Conservation (phyloP, 2,113 vertebrate species). For the Corydoras maculifer region DNA sequence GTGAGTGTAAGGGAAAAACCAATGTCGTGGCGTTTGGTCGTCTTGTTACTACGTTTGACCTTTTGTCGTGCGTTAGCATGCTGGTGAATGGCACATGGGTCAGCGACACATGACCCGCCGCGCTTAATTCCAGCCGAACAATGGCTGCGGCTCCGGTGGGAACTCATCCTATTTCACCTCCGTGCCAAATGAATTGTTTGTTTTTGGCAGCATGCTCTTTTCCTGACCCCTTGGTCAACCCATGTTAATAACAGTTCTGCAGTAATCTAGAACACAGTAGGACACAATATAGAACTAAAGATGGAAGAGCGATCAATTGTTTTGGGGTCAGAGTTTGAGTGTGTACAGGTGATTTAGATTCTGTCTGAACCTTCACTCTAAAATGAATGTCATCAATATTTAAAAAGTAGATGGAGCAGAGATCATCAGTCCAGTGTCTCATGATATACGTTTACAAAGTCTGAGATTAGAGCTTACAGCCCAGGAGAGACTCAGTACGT, state of each 20-base stretch:
- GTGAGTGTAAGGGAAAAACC: constrained; percentile 20
- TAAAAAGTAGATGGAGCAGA: too few relatives aligned
- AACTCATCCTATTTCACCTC: constrained; percentile 72
- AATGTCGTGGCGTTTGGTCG: constrained; percentile 38
- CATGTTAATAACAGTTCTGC: constrained; percentile 39
- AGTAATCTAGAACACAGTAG: constrained; percentile 35
- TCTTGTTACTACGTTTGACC: constrained; percentile 49
- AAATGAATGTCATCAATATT: too few relatives aligned
- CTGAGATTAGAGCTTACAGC: too few relatives aligned
- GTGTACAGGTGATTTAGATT: background rate
- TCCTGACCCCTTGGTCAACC: constrained; percentile 59
- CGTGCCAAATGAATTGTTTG: constrained; percentile 74
- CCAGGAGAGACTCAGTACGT: too few relatives aligned
- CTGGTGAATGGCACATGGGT: constrained; percentile 63
- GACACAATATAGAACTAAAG: constrained; percentile 20
- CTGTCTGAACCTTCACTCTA: too few relatives aligned
- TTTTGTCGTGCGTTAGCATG: constrained; percentile 32
- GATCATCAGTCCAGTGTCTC: too few relatives aligned
- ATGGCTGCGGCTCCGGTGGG: constrained; percentile 53
- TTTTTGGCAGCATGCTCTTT: constrained; percentile 49
- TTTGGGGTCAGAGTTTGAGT: background rate
- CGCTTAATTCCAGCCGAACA: constrained; percentile 74
- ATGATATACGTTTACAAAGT: too few relatives aligned
- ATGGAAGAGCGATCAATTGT: constrained; percentile 12
- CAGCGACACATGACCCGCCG: constrained; percentile 70